A percentile compares a stretch with the other conserved stretches of the same genome.
Evolutionary conservation across 1,140 invertebrate genomes (phyloP).

Genomic region (Solen grandis): DNA sequence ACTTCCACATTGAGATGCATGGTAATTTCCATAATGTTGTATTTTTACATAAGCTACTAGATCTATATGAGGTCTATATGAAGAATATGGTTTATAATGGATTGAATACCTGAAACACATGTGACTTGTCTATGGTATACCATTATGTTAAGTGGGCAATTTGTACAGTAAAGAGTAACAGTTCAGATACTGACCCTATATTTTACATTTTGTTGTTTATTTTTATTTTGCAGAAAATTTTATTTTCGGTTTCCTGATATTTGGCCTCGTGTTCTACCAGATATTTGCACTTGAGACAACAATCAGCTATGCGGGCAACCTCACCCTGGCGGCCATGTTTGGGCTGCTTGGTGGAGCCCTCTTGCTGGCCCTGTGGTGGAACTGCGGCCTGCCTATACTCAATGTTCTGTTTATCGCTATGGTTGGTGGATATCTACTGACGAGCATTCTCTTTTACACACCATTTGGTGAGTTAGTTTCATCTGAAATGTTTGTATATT

Average conservation of each 20-base stretch:
- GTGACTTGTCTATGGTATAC: too few species aligned
- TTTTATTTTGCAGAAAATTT: conserved; percentile 48
- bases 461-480: conserved; percentile 63
- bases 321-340: conserved; percentile 50
- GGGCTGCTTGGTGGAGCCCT: conserved; percentile 58
- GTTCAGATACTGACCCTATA: too few species aligned
- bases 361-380: conserved; percentile 59
- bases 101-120: too few species aligned
- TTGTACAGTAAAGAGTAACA: too few species aligned
- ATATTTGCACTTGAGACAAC: conserved; percentile 8
- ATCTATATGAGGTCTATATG: too few species aligned
- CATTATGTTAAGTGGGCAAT: too few species aligned
- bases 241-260: conserved; percentile 40
- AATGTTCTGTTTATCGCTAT: conserved; percentile 60
- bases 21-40: too few species aligned
- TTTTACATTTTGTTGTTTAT: too few species aligned
- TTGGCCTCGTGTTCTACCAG: conserved; percentile 39
- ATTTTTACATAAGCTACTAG: too few species aligned
- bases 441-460: conserved; percentile 59
- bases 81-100: too few species aligned
- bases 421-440: conserved; percentile 55
- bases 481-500: too few species aligned
- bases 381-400: conserved; percentile 53
- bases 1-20: too few species aligned
- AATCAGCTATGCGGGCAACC: conserved; percentile 18